These are phyloP conservation scores for Aspidiotus destructor DNA, from an alignment of 2,888 invertebrate species.

Conservation along the genomic window DNA sequence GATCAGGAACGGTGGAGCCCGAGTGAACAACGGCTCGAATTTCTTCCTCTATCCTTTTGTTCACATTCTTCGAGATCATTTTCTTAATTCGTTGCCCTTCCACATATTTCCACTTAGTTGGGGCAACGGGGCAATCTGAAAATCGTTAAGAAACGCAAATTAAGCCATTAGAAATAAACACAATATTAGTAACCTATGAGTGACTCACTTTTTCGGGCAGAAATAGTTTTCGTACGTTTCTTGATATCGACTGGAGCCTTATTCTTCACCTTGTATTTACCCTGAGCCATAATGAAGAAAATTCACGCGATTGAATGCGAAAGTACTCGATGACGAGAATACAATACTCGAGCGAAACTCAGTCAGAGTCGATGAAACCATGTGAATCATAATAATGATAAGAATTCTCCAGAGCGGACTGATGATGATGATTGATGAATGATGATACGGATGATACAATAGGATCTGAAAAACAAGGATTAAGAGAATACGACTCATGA, in stretches of 20 bases:
- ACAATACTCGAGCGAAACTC: no score
- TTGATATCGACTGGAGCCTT: conserved; percentile 25
- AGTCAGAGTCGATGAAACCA: no score
- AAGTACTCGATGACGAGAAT: no score
- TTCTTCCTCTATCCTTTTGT: conserved; percentile 57
- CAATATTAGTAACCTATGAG: not conserved
- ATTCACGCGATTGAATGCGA: not conserved
- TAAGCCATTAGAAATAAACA: conserved; percentile 5
- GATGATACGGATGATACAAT: no score
- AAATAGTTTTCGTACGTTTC: conserved; percentile 21
- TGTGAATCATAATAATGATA: no score
- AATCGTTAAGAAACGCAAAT: not conserved
- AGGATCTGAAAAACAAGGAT: no score
- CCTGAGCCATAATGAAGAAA: conserved; percentile 34
- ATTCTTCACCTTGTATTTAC: conserved; percentile 34
- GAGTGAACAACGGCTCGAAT: conserved; percentile 49
- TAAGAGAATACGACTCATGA: no score
- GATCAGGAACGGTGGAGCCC: conserved; percentile 39
- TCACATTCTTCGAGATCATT: conserved; percentile 59
- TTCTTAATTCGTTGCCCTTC: conserved; percentile 56
- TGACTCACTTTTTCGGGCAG: conserved; percentile 25
- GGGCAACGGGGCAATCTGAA: conserved; percentile 55
- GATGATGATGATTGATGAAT: no score
- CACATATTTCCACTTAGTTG: conserved; percentile 52
- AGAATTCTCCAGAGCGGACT: no score